Evolutionary conservation across 2,888 invertebrate genomes (phyloP).

Genomic region (Yponomeuta sedellus): DNA sequence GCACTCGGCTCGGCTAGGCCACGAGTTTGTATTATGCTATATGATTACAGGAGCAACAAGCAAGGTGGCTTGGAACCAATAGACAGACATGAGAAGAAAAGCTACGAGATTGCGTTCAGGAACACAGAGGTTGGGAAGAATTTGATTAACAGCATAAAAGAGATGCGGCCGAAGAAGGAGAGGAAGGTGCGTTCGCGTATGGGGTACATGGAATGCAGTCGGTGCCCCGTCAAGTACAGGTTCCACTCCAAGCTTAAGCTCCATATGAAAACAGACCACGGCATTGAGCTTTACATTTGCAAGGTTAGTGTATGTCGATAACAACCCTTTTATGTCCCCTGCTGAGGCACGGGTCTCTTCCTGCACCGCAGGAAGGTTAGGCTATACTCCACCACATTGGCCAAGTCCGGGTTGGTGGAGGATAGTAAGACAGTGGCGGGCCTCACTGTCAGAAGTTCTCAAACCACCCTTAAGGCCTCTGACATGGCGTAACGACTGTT

Average conservation of each 20-base stretch:
- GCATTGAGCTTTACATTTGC: slow-evolving; percentile 49
- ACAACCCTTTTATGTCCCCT: too few species aligned
- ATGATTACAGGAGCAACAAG: too few species aligned
- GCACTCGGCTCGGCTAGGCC: too few species aligned
- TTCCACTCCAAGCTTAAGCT: slow-evolving; percentile 54
- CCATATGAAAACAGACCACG: slow-evolving; percentile 56
- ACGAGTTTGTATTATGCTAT: too few species aligned
- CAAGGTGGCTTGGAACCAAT: slow-evolving; percentile 25
- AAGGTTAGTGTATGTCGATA: slow-evolving; percentile 49
- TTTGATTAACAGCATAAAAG: slow-evolving; percentile 11
- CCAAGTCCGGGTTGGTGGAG: too few species aligned
- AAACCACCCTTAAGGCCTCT: too few species aligned
- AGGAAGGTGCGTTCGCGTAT: slow-evolving; percentile 51
- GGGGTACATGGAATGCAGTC: slow-evolving; percentile 43
- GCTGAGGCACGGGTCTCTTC: too few species aligned
- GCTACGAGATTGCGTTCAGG: background rate
- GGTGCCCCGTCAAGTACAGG: slow-evolving; percentile 54
- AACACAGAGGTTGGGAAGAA: background rate
- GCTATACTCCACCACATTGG: too few species aligned
- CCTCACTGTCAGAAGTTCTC: too few species aligned
- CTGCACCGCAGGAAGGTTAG: too few species aligned
- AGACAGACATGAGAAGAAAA: slow-evolving; percentile 26
- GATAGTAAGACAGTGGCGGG: too few species aligned
- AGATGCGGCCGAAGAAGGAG: slow-evolving; percentile 24
- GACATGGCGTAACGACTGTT: too few species aligned